Percentiles rank a stretch among this genome's conserved stretches.
phyloP scores from a whole-genome alignment of 2,797 vertebrate species.

The Ptychobarbus kaznakovi region DNA sequence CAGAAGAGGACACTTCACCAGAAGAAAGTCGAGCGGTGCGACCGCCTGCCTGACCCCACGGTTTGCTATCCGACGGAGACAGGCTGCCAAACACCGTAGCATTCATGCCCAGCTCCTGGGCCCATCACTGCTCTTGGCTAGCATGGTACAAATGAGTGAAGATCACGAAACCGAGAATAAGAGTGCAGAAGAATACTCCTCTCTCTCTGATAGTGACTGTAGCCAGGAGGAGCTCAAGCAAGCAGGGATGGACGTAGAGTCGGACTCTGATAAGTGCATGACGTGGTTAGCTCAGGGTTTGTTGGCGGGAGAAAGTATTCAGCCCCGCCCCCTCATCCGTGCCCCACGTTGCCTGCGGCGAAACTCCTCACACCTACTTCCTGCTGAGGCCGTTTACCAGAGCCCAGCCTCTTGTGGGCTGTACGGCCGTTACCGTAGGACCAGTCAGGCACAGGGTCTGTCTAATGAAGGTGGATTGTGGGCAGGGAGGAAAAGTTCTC shows the following conservation, averaged over 20 bases:
- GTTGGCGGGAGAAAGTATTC: slow-evolving; percentile 49
- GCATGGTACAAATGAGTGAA: slow-evolving; percentile 76
- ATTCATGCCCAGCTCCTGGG: slow-evolving; percentile 78
- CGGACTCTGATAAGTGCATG: slow-evolving; percentile 12
- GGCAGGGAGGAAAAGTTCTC: slow-evolving; percentile 30
- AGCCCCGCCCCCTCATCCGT: slow-evolving; percentile 68
- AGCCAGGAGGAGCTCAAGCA: slow-evolving; percentile 52
- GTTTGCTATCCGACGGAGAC: slow-evolving; percentile 71
- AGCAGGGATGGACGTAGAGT: background rate
- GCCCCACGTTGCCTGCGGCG: slow-evolving; percentile 80
- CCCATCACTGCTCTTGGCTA: slow-evolving; percentile 79
- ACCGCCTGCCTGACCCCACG: slow-evolving; percentile 76
- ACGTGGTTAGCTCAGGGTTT: slow-evolving; percentile 52
- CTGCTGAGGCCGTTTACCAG: slow-evolving; percentile 65
- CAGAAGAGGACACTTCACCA: slow-evolving; percentile 47
- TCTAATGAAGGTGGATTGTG: slow-evolving; percentile 27
- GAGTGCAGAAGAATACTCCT: slow-evolving; percentile 21
- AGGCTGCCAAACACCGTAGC: slow-evolving; percentile 56
- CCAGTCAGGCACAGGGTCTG: slow-evolving; percentile 69
- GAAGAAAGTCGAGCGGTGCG: slow-evolving; percentile 74
- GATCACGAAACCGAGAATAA: slow-evolving; percentile 51
- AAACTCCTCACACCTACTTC: slow-evolving; percentile 78
- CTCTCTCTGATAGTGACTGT: slow-evolving; percentile 45
- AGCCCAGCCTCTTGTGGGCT: slow-evolving; percentile 67
- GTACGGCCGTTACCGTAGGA: slow-evolving; percentile 75